Conservation (phyloP, 2,888 invertebrate species). For the Hirtodrosophila histrioides region DNA sequence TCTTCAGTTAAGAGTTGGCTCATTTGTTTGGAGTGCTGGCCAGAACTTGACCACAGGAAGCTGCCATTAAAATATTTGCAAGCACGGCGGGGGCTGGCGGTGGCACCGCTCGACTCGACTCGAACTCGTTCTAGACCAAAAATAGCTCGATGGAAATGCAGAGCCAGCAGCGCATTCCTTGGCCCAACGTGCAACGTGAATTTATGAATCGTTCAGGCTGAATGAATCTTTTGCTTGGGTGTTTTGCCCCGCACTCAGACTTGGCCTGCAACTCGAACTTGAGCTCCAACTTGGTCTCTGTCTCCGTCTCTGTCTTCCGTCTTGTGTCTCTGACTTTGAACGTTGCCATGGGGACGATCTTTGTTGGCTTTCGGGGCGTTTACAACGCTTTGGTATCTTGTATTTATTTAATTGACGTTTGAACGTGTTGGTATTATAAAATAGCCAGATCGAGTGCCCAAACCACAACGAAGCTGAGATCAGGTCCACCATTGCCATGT, state of each 20-base stretch:
- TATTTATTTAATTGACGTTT: slow-evolving; percentile 79
- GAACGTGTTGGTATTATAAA: slow-evolving; percentile 78
- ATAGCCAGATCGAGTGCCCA: slow-evolving; percentile 50
- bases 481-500: slow-evolving; percentile 23
- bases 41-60: slow-evolving; percentile 72
- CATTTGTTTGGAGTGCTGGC: slow-evolving; percentile 37
- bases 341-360: slow-evolving; percentile 31
- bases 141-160: slow-evolving; percentile 42
- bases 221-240: slow-evolving; percentile 67
- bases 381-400: slow-evolving; percentile 80
- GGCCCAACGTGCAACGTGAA: slow-evolving; percentile 49
- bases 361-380: slow-evolving; percentile 63
- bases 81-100: slow-evolving; percentile 6
- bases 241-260: slow-evolving; percentile 15
- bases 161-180: slow-evolving; percentile 44
- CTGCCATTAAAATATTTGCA: slow-evolving; percentile 72
- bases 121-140: slow-evolving; percentile 72
- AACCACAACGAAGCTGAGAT: slow-evolving; percentile 5
- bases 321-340: slow-evolving; percentile 5
- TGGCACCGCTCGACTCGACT: slow-evolving; percentile 7
- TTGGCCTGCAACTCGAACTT: neutral
- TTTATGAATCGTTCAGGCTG: slow-evolving; percentile 73
- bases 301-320: slow-evolving; percentile 4
- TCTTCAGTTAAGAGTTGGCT: slow-evolving; percentile 24
- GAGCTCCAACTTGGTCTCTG: slow-evolving; percentile 1